Evolutionary conservation across 2,113 vertebrate genomes (phyloP).

Genomic region (Lagopus leucura): DNA sequence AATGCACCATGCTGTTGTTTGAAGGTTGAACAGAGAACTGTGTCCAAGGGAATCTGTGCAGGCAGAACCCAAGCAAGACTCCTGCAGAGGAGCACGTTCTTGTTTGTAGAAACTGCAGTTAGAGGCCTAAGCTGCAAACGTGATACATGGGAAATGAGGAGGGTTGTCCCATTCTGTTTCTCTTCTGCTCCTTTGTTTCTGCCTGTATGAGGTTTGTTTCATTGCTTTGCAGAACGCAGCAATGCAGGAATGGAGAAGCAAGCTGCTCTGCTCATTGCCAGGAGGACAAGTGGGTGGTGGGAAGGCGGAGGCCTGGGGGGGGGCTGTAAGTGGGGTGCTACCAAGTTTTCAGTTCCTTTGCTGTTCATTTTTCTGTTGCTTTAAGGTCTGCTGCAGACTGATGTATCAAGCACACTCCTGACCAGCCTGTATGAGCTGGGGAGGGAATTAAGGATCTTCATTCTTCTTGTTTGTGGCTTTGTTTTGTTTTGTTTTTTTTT

Average conservation of each 20-base stretch:
- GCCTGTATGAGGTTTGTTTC: background rate
- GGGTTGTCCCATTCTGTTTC: background rate
- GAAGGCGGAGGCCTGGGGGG: background rate
- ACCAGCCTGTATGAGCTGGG: background rate
- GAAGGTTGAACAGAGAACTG: conserved; percentile 7
- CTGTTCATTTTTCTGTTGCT: background rate
- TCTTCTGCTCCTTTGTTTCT: background rate
- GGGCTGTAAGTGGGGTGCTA: background rate
- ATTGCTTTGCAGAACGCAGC: background rate
- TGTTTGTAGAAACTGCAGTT: background rate
- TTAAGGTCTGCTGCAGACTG: background rate
- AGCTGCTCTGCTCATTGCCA: background rate
- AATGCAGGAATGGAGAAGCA: background rate
- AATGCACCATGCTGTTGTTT: background rate
- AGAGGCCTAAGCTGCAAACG: background rate
- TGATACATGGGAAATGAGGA: rapidly evolving
- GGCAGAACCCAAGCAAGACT: background rate
- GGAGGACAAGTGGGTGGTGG: background rate
- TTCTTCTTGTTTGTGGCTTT: background rate
- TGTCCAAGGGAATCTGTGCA: background rate
- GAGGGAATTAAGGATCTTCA: background rate
- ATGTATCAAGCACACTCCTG: background rate
- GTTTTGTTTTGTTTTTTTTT: no score
- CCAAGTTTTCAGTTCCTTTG: background rate
- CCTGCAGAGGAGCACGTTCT: background rate